These are phyloP conservation scores for Antennarius striatus DNA, from an alignment of 2,113 vertebrate species.

Conservation along the genomic window DNA sequence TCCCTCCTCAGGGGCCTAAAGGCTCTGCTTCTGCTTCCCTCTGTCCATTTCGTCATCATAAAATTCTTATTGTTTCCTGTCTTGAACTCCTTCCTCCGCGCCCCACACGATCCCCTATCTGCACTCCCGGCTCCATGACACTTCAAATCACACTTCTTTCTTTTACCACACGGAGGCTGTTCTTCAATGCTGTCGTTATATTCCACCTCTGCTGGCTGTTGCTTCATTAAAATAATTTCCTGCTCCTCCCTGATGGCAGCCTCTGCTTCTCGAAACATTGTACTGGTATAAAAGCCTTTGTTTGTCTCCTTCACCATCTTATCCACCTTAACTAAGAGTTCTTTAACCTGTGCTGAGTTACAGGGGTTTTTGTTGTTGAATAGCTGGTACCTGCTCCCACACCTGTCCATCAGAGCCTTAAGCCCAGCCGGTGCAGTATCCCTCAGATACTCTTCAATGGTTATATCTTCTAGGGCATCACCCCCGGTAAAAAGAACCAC, in stretches of 20 bases:
- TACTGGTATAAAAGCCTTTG: slow-evolving; percentile 70
- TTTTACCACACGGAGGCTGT: slow-evolving; percentile 38
- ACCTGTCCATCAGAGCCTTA: slow-evolving; percentile 68
- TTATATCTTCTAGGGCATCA: slow-evolving; percentile 69
- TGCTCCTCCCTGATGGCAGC: slow-evolving; percentile 73
- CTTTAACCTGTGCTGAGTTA: slow-evolving; percentile 65
- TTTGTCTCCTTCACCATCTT: slow-evolving; percentile 60
- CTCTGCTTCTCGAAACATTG: slow-evolving; percentile 71
- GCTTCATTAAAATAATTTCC: slow-evolving; percentile 60
- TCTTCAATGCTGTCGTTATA: neutral
- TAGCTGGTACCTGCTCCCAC: slow-evolving; percentile 76
- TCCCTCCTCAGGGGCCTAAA: slow-evolving; percentile 54
- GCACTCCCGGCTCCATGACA: neutral
- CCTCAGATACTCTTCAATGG: slow-evolving; percentile 67
- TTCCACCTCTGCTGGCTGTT: slow-evolving; percentile 24
- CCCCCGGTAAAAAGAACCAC: slow-evolving; percentile 78
- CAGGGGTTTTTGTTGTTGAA: slow-evolving; percentile 75
- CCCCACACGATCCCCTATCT: neutral
- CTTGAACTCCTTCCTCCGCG: slow-evolving; percentile 24
- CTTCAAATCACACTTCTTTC: slow-evolving; percentile 60
- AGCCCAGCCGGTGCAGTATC: slow-evolving; percentile 62
- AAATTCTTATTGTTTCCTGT: slow-evolving; percentile 25
- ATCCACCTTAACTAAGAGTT: slow-evolving; percentile 72
- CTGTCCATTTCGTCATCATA: slow-evolving; percentile 48
- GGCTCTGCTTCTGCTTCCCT: slow-evolving; percentile 34